phyloP scores from a whole-genome alignment of 2,113 vertebrate genomes.

The Macroglossus sobrinus region DNA sequence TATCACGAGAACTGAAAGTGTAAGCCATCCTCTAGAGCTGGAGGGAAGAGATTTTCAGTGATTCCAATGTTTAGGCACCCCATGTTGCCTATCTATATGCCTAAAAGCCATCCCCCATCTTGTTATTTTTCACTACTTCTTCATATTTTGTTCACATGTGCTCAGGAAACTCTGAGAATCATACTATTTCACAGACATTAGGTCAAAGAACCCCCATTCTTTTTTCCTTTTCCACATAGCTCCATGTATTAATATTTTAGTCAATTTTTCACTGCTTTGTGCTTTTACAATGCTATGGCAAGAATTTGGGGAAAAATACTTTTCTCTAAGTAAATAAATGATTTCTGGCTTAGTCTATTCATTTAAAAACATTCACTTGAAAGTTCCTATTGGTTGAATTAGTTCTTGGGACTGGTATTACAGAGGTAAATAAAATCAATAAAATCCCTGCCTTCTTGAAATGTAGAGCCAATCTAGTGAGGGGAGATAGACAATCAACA shows the following conservation, averaged over 20 bases:
- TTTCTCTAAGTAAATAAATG: neutral
- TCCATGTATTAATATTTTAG: neutral
- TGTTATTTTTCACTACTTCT: slow-evolving; percentile 37
- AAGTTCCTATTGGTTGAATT: neutral
- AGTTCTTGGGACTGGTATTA: neutral
- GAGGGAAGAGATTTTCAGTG: slow-evolving; percentile 25
- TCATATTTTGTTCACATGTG: slow-evolving; percentile 7
- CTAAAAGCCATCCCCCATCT: slow-evolving; percentile 12
- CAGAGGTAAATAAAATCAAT: neutral
- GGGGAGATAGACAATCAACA: neutral
- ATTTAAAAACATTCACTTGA: slow-evolving; percentile 16
- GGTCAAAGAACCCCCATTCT: neutral
- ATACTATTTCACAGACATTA: neutral
- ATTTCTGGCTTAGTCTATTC: neutral
- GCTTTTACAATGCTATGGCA: neutral
- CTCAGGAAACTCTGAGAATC: neutral
- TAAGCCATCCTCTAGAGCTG: neutral
- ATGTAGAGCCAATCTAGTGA: neutral
- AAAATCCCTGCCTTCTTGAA: neutral
- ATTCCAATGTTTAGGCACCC: neutral
- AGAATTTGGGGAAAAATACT: neutral
- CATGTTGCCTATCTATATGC: neutral
- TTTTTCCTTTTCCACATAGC: neutral
- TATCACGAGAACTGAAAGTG: neutral
- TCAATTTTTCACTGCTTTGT: neutral